These are phyloP conservation scores for Lepidothrix coronata DNA, from an alignment of 2,113 vertebrate species.

Conservation along the genomic window DNA sequence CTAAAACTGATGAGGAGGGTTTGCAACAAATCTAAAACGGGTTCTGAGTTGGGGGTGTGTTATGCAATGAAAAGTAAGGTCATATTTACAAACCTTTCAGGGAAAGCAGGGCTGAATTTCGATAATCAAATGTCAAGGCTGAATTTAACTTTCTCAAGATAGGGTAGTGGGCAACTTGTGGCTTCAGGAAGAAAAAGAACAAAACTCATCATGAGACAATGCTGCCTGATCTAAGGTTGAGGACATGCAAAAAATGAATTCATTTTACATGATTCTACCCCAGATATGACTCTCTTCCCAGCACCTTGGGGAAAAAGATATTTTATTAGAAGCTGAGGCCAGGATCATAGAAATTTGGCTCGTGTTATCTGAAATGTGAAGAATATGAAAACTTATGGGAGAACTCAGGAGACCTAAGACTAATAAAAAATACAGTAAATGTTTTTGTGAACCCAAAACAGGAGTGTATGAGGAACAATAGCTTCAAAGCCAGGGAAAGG, in stretches of 20 bases:
- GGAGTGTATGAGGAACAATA: background rate
- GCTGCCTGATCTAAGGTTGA: background rate
- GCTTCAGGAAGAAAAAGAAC: background rate
- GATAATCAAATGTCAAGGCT: background rate
- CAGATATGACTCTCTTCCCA: background rate
- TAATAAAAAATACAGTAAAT: background rate
- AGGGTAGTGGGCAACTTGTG: background rate
- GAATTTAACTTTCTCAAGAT: background rate
- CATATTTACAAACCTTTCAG: background rate
- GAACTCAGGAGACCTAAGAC: conserved; percentile 11
- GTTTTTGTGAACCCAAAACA: background rate
- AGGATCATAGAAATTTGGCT: background rate
- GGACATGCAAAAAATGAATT: background rate
- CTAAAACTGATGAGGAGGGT: background rate
- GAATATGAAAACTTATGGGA: background rate
- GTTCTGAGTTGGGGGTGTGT: background rate
- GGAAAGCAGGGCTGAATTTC: background rate
- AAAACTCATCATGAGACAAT: background rate
- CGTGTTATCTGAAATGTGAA: background rate
- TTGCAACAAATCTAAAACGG: background rate
- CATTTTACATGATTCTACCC: background rate
- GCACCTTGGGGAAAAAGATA: background rate
- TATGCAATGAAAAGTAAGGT: background rate
- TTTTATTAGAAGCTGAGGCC: conserved; percentile 3
- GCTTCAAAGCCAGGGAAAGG: background rate